Conservation (phyloP, 2,797 vertebrate genomes). For the Podargus strigoides region DNA sequence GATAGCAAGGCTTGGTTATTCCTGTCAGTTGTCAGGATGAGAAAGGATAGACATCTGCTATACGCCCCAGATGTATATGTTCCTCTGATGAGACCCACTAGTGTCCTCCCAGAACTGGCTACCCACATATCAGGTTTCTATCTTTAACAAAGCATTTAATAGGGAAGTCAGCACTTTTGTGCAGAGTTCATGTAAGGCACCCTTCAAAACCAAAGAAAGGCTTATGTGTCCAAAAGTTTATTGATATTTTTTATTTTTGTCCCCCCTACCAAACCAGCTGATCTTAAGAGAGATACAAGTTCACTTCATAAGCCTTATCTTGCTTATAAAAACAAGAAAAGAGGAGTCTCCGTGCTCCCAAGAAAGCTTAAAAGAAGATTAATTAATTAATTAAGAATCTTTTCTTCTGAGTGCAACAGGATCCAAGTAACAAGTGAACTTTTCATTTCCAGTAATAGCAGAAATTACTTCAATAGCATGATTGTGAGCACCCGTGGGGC, state of each 20-base stretch:
- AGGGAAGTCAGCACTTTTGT: background rate
- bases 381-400: conserved; percentile 63
- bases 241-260: background rate
- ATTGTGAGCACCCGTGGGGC: conserved; percentile 58
- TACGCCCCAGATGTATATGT: fast-evolving
- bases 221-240: background rate
- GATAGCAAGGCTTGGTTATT: background rate
- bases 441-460: conserved; percentile 66
- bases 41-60: background rate
- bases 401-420: conserved; percentile 56
- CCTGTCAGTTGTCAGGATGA: background rate
- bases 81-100: background rate
- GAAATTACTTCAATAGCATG: conserved; percentile 66
- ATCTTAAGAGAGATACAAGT: background rate
- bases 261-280: background rate
- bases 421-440: conserved; percentile 63
- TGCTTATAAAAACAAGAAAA: background rate
- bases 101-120: background rate
- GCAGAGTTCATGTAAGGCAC: background rate
- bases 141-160: background rate
- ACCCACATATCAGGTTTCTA: background rate
- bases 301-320: background rate
- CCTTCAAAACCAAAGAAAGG: background rate
- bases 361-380: conserved; percentile 35
- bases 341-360: background rate